These are phyloP conservation scores for Eupithecia tripunctaria DNA, from an alignment of 2,888 invertebrate species.

Conservation along the genomic window DNA sequence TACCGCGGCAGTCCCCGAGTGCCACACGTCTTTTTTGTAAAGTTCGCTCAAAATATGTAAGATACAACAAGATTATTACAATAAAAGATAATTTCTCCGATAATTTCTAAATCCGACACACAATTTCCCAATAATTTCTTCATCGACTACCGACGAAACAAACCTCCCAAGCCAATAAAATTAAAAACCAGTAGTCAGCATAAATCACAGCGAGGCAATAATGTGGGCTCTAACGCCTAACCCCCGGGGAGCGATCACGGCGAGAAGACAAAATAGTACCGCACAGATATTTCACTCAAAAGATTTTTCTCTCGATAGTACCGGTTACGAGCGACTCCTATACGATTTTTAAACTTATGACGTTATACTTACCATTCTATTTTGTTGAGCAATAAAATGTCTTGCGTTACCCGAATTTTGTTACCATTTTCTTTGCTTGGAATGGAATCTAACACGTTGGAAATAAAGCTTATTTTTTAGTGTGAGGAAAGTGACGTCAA, in stretches of 20 bases:
- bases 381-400: neutral
- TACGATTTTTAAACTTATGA: neutral
- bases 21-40: too few relatives aligned
- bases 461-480: slow-evolving; percentile 29
- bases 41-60: neutral
- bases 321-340: neutral
- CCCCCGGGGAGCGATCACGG: slow-evolving; percentile 60
- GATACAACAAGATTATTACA: neutral
- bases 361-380: neutral
- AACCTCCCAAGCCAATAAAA: slow-evolving; percentile 48
- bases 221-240: slow-evolving; percentile 69
- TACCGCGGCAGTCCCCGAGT: too few relatives aligned
- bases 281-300: slow-evolving; percentile 8
- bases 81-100: neutral
- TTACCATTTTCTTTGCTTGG: neutral
- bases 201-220: slow-evolving; percentile 81
- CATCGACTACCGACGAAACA: slow-evolving; percentile 28
- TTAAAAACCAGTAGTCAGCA: slow-evolving; percentile 68
- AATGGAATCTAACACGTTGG: neutral
- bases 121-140: slow-evolving; percentile 26
- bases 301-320: neutral
- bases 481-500: slow-evolving; percentile 13
- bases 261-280: slow-evolving; percentile 16
- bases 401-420: neutral
- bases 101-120: slow-evolving; percentile 8